Percentiles rank a stretch among this genome's conserved stretches.
Conservation (phyloP, 2,113 vertebrate genomes). For the Laterallus jamaicensis region DNA sequence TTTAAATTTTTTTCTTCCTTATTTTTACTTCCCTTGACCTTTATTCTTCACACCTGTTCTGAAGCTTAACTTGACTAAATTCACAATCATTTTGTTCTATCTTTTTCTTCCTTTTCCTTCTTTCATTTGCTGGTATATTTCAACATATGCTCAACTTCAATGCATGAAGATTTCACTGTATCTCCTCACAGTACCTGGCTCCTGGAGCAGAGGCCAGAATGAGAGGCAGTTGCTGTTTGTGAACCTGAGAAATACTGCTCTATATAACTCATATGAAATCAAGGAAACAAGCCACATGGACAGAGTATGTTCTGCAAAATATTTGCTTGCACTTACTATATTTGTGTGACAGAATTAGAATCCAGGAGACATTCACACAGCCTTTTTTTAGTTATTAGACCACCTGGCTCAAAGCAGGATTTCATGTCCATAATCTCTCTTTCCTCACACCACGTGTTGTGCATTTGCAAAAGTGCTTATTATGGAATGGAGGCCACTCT, state of each 20-base stretch:
- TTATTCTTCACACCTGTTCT: not conserved
- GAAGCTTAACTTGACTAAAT: not conserved
- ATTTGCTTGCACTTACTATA: not conserved
- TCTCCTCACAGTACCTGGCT: not conserved
- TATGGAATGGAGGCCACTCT: not conserved
- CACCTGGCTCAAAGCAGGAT: not conserved
- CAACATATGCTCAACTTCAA: not conserved
- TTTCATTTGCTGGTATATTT: not conserved
- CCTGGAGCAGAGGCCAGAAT: not conserved
- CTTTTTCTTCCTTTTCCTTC: not conserved
- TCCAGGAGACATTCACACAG: not conserved
- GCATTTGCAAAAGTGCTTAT: not conserved
- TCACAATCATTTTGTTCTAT: not conserved
- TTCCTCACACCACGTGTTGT: not conserved
- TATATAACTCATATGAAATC: not conserved
- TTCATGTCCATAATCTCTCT: not conserved
- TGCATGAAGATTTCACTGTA: not conserved
- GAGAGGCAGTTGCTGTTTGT: not conserved
- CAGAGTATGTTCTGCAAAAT: not conserved
- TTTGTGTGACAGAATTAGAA: not conserved
- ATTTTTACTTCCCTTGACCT: not conserved
- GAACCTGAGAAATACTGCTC: not conserved
- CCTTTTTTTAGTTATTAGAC: not conserved
- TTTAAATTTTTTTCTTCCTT: not conserved
- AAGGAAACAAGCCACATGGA: not conserved